These are phyloP conservation scores for Hapalemur alaotrensis DNA, from an alignment of 2,797 vertebrate species.

Conservation along the genomic window DNA sequence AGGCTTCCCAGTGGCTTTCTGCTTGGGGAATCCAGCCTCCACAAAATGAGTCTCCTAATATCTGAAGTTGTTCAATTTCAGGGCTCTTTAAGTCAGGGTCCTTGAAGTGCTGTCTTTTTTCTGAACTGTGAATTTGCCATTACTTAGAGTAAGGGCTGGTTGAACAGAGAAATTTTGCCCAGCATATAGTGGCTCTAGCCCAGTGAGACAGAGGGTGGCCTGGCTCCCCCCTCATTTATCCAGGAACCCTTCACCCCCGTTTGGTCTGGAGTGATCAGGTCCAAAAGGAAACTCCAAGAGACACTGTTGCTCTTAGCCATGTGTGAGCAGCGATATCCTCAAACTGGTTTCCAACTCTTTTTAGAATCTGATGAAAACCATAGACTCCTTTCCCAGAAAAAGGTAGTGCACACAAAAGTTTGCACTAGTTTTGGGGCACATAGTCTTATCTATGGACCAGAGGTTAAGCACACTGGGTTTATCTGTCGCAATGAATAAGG, in stretches of 20 bases:
- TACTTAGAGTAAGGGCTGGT: background rate
- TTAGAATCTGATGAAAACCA: background rate
- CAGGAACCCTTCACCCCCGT: background rate
- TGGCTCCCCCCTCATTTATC: background rate
- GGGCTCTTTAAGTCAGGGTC: background rate
- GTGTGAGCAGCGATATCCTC: background rate
- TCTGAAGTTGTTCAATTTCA: background rate
- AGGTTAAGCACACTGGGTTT: background rate
- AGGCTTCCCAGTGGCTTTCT: background rate
- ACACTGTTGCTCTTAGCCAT: background rate
- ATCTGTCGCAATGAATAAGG: background rate
- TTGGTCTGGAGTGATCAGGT: background rate
- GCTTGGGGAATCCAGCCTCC: background rate
- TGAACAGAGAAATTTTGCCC: background rate
- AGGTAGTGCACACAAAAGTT: background rate
- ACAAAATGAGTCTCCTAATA: background rate
- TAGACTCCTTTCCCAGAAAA: background rate
- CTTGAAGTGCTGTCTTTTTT: background rate
- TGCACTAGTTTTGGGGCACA: background rate
- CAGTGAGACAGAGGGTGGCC: background rate
- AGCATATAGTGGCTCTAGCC: background rate
- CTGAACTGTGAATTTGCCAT: background rate
- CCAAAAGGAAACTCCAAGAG: conserved; percentile 22
- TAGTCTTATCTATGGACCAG: background rate
- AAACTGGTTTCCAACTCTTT: background rate